Base-by-base conservation (phyloP, 2,888 invertebrate genomes). In the Oasisia sp. region DNA sequence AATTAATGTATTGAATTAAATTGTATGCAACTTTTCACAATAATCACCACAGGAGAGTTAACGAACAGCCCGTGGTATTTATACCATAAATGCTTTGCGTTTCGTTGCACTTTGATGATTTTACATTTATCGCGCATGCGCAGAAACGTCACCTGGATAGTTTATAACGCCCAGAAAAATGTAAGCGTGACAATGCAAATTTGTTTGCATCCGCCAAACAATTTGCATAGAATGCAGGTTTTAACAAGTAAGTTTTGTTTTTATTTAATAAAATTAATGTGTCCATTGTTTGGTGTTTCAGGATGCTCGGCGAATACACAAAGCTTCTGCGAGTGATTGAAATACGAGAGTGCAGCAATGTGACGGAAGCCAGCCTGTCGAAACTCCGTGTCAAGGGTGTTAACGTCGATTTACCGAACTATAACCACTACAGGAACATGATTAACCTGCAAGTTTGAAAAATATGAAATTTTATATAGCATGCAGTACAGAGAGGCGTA, bases 381-480 rank as follows among this genome's bases (percentile, higher is more conserved):
- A 74, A 74, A 27, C 74, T 74, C 14, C 74, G 74, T 74, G 74
- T n/a, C 7, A 74, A 27, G 74, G 74, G 74, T 74, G 74, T 74
- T n/a, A 74, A n/a, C n/a, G n/a, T 74, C 74, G 74, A 74, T 4
- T 19, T 74, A 19, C 74, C 74, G 27, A 74, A 74, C 74, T 74
- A 74, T 27, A 74, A 74, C 27, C n/a, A 74, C 74, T 74, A 74
- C n/a, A 19, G 74, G 27, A 74, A 74, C 27, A 74, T 74, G 74
- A 74, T 74, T 74, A 74, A 74, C n/a, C 74, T 74, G 27, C 74
- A 74, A 74, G 74, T 74, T 74, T 74, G 74, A 74, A n/a, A 19
- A 74, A 74, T 74, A 27, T 19, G 74, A 74, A 27, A 74, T 74
- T 74, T 27, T 74, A n/a, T 27, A 27, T n/a, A 19, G n/a, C 74